phyloP scores from a whole-genome alignment of 2,888 invertebrate genomes.

The Tribolium freemani region DNA sequence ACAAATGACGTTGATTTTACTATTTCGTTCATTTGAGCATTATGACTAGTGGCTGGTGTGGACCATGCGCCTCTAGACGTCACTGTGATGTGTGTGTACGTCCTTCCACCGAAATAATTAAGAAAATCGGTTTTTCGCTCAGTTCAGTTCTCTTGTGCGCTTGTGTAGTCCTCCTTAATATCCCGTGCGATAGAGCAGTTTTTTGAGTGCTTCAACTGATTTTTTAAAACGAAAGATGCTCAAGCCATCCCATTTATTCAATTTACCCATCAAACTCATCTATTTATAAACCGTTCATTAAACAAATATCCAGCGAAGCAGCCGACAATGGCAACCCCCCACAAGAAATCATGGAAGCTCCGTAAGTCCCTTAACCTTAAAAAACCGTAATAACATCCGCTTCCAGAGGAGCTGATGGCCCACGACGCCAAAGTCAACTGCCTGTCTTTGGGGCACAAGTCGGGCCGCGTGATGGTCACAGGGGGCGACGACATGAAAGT shows the following conservation, averaged over 20 bases:
- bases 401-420: constrained; percentile 88
- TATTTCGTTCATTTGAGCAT: not conserved
- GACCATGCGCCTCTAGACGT: not conserved
- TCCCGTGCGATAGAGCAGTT: not conserved
- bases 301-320: not conserved
- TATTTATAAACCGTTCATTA: not conserved
- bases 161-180: constrained; percentile 1
- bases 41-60: not conserved
- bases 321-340: constrained; percentile 62
- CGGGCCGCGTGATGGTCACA: constrained; percentile 90
- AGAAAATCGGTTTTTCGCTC: constrained; percentile 6
- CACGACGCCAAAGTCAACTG: constrained; percentile 91
- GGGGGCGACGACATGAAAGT: constrained; percentile 98
- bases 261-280: not conserved
- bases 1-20: too few relatives aligned
- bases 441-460: constrained; percentile 90
- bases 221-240: not conserved
- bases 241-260: not conserved
- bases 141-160: not conserved
- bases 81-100: not conserved
- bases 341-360: constrained; percentile 85
- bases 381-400: not conserved
- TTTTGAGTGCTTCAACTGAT: not conserved
- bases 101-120: constrained; percentile 10
- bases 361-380: constrained; percentile 73